phyloP scores from a whole-genome alignment of 2,797 vertebrate genomes.

The Ctenosaura bakeri region DNA sequence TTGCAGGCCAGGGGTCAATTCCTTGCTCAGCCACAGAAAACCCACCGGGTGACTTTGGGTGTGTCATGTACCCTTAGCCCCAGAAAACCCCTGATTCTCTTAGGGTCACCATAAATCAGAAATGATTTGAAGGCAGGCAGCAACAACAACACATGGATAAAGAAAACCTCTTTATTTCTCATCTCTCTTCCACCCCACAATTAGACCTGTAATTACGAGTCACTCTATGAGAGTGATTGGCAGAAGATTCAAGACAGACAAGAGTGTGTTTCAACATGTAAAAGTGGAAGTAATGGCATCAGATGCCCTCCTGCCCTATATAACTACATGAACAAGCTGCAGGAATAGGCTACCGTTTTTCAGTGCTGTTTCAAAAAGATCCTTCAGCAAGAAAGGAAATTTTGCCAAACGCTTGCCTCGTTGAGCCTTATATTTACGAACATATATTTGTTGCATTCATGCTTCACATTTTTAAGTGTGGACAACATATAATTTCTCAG shows the following conservation, averaged over 20 bases:
- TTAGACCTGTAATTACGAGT: neutral
- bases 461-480: neutral
- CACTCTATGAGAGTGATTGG: neutral
- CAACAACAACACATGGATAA: neutral
- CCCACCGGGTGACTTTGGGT: too few species aligned
- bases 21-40: too few species aligned
- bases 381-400: neutral
- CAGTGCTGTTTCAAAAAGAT: neutral
- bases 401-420: neutral
- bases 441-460: neutral
- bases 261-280: neutral
- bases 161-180: neutral
- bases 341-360: neutral
- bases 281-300: neutral
- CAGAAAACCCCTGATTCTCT: too few species aligned
- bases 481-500: neutral
- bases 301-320: neutral
- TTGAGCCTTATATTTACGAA: neutral
- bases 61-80: too few species aligned
- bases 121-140: too few species aligned
- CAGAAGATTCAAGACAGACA: neutral
- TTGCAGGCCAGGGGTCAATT: too few species aligned
- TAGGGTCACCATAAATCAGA: too few species aligned
- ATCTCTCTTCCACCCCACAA: neutral
- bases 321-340: neutral